Percentiles rank a stretch among this genome's conserved stretches.
phyloP scores from a whole-genome alignment of 2,888 invertebrate genomes.

The Crossocerus cetratus region DNA sequence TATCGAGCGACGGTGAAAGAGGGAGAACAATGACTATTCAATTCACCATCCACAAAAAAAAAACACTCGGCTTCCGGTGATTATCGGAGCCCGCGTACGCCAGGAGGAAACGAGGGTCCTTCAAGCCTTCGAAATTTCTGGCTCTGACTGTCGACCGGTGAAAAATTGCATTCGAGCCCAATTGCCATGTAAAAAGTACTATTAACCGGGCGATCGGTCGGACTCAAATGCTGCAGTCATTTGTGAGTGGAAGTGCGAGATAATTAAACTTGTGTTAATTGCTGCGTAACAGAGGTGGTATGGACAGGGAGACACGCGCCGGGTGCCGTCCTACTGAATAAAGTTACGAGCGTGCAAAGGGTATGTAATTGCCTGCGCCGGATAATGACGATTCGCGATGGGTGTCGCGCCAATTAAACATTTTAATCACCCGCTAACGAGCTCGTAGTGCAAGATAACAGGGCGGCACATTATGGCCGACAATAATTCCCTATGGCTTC shows the following conservation, averaged over 20 bases:
- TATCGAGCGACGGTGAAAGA: too few relatives aligned
- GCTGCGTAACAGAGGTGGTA: conserved; percentile 10
- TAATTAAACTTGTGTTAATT: conserved; percentile 24
- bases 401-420: conserved; percentile 40
- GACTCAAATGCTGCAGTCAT: neutral
- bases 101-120: too few relatives aligned
- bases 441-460: conserved; percentile 28
- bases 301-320: neutral
- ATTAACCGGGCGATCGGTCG: too few relatives aligned
- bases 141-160: too few relatives aligned
- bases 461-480: neutral
- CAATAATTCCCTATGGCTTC: conserved; percentile 19
- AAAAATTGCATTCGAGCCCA: too few relatives aligned
- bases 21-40: too few relatives aligned
- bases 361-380: conserved; percentile 36
- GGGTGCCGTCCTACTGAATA: conserved; percentile 2
- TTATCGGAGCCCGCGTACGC: too few relatives aligned
- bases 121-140: too few relatives aligned
- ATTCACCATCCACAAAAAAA: too few relatives aligned
- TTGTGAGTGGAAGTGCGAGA: conserved; percentile 2
- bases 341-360: conserved; percentile 7
- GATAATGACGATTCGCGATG: conserved; percentile 37
- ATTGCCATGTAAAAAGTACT: too few relatives aligned
- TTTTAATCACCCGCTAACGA: conserved; percentile 41
- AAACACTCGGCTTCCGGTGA: too few relatives aligned